These are phyloP conservation scores for Sialis fuliginosa DNA, from an alignment of 2,888 invertebrate genomes.

Conservation along the genomic window DNA sequence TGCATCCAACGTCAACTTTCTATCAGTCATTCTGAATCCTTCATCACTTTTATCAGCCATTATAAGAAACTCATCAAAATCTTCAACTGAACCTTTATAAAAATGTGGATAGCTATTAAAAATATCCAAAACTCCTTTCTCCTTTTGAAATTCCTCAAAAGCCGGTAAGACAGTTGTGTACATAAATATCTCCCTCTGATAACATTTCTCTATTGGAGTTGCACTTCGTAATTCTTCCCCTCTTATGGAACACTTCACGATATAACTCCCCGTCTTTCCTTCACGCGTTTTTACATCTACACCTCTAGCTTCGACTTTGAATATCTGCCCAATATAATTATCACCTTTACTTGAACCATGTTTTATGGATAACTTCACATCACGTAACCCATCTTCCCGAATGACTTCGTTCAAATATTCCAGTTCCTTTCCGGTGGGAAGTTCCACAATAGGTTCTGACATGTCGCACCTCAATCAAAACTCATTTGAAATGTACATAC, in stretches of 20 bases:
- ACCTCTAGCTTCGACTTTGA: not conserved
- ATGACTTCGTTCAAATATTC: not conserved
- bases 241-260: not conserved
- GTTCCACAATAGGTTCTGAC: not conserved
- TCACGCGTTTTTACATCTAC: not conserved
- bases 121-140: not conserved
- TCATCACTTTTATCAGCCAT: constrained; percentile 6
- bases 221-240: not conserved
- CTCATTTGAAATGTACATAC: no score
- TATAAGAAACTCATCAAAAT: constrained; percentile 12
- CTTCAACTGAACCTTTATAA: not conserved
- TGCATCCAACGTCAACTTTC: constrained; percentile 1
- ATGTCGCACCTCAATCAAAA: no score
- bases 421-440: not conserved
- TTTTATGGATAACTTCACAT: not conserved
- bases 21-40: not conserved
- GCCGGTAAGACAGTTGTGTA: constrained; percentile 2
- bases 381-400: not conserved
- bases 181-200: constrained; percentile 3
- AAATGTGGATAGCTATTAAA: constrained; percentile 1
- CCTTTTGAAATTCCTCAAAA: constrained; percentile 1
- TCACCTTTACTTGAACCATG: constrained; percentile 2
- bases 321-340: constrained; percentile 3
- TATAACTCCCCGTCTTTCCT: not conserved
- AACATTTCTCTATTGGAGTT: not conserved